Evolutionary conservation across 2,888 invertebrate species (phyloP).

Genomic region (Lasiommata megera): DNA sequence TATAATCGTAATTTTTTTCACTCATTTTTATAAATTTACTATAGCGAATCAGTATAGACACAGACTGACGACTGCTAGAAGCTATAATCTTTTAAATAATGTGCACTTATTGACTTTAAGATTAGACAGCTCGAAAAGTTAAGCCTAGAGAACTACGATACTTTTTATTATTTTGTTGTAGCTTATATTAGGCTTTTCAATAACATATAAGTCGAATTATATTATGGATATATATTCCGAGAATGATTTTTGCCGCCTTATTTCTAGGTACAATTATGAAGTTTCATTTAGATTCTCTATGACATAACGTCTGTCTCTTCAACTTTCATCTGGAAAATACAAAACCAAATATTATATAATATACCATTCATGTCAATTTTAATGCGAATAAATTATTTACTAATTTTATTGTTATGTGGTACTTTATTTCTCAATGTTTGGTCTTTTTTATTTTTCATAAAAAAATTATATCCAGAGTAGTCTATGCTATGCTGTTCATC

Average conservation of each 20-base stretch:
- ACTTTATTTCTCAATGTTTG: no score
- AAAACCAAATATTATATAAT: no score
- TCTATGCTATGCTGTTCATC: no score
- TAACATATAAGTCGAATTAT: conserved; percentile 64
- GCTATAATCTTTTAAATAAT: conserved; percentile 69
- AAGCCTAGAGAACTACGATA: conserved; percentile 75
- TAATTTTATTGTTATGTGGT: no score
- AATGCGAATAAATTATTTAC: no score
- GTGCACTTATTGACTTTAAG: conserved; percentile 74
- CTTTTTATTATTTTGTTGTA: conserved; percentile 62
- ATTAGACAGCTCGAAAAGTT: conserved; percentile 73
- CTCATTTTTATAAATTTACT: conserved; percentile 4
- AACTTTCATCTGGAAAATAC: conserved; percentile 77
- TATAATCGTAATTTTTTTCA: conserved; percentile 15
- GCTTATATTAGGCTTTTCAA: conserved; percentile 77
- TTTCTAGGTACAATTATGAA: conserved; percentile 74
- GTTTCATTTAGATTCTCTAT: conserved; percentile 76
- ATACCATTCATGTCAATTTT: no score
- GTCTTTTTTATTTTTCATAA: no score
- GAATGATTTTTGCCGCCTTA: conserved; percentile 70
- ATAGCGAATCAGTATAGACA: conserved; percentile 30
- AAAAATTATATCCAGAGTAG: no score
- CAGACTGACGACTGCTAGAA: conserved; percentile 53
- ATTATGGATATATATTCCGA: conserved; percentile 72
- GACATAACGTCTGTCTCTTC: conserved; percentile 67